These are phyloP conservation scores for Idaea dimidiata DNA, from an alignment of 2,888 invertebrate genomes.

Conservation along the genomic window DNA sequence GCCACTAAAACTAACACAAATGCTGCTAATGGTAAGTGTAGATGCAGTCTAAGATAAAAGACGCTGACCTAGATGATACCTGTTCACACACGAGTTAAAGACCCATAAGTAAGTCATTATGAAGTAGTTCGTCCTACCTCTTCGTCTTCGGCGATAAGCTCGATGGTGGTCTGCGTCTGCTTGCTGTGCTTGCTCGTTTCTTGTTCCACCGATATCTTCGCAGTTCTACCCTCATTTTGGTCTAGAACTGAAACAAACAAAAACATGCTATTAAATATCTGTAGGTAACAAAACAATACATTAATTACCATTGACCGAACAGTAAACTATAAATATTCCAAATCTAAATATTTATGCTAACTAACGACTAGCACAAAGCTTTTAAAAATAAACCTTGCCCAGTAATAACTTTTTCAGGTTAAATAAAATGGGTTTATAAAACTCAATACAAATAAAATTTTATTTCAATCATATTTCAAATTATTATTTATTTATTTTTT, in stretches of 20 bases:
- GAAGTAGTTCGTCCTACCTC: constrained; percentile 48
- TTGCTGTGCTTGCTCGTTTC: constrained; percentile 47
- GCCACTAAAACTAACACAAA: too few relatives aligned
- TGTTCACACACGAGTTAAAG: too few relatives aligned
- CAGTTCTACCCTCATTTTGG: constrained; percentile 58
- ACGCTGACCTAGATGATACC: too few relatives aligned
- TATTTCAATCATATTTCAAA: too few relatives aligned
- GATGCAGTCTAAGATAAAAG: too few relatives aligned
- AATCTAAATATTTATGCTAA: neutral
- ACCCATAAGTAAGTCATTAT: too few relatives aligned
- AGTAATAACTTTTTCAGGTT: too few relatives aligned
- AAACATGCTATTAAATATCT: constrained; percentile 20
- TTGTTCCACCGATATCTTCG: constrained; percentile 55
- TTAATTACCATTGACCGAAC: neutral
- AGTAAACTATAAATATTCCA: neutral
- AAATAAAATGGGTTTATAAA: too few relatives aligned
- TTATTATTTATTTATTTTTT: too few relatives aligned
- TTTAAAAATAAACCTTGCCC: neutral
- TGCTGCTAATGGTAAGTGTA: too few relatives aligned
- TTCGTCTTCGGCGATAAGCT: constrained; percentile 69
- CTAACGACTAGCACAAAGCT: neutral
- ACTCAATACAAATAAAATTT: too few relatives aligned
- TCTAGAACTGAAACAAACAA: constrained; percentile 72
- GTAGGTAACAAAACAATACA: constrained; percentile 1
- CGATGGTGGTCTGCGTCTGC: constrained; percentile 49